Percentiles rank a stretch among this genome's conserved stretches.
Evolutionary conservation across 2,113 vertebrate species (phyloP).

Genomic region (Saguinus imperator): DNA sequence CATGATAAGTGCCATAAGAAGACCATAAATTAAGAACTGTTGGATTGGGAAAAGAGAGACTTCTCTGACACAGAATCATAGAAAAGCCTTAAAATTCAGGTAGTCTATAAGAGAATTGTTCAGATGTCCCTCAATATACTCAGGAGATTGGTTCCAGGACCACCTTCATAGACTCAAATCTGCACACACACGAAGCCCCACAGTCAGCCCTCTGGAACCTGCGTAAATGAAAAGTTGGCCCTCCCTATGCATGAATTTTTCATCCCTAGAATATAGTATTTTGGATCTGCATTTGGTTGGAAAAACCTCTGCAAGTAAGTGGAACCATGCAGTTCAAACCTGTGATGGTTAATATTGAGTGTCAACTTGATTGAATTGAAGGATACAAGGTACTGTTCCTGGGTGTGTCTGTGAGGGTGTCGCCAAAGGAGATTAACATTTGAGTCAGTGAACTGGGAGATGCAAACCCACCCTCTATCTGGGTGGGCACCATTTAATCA

Average conservation of each 20-base stretch:
- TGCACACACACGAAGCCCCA: neutral
- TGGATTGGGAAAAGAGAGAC: neutral
- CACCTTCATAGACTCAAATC: neutral
- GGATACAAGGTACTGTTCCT: too few species aligned
- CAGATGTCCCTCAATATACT: neutral
- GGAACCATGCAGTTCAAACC: neutral
- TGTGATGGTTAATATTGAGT: too few species aligned
- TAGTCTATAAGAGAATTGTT: neutral
- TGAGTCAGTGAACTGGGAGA: too few species aligned
- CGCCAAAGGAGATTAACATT: too few species aligned
- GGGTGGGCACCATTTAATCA: too few species aligned
- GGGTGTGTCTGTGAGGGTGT: too few species aligned
- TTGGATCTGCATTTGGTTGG: neutral
- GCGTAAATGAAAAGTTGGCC: neutral
- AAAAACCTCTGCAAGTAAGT: neutral
- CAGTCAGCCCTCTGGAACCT: neutral
- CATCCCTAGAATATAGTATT: neutral
- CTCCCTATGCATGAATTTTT: neutral
- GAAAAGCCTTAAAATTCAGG: neutral
- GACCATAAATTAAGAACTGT: neutral
- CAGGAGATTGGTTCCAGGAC: neutral
- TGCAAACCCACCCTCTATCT: too few species aligned
- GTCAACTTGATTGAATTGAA: too few species aligned
- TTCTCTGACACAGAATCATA: neutral
- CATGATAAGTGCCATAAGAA: neutral